phyloP scores from a whole-genome alignment of 2,113 vertebrate genomes.

The Cyanistes caeruleus region DNA sequence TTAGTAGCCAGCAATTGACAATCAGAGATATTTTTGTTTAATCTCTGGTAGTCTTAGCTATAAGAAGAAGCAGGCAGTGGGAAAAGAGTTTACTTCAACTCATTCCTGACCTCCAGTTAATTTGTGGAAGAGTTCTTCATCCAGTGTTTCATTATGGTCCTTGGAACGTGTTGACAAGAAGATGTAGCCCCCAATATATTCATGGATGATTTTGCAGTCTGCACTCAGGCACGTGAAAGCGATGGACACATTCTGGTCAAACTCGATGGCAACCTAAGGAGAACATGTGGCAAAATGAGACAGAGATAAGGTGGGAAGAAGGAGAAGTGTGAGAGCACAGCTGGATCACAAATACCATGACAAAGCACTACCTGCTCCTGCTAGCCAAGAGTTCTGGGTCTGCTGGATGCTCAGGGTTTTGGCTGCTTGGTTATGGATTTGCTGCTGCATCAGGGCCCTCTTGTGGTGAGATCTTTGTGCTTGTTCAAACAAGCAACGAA shows the following conservation, averaged over 20 bases:
- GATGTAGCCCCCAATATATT: constrained; percentile 97
- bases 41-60: neutral
- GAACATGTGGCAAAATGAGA: neutral
- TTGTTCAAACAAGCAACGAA: neutral
- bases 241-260: constrained; percentile 89
- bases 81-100: constrained; percentile 3
- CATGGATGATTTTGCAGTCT: constrained; percentile 94
- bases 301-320: neutral
- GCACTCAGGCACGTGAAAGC: constrained; percentile 91
- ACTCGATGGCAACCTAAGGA: constrained; percentile 91
- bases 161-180: constrained; percentile 97
- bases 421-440: neutral
- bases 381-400: neutral
- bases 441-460: constrained; percentile 48
- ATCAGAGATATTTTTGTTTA: neutral
- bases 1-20: neutral
- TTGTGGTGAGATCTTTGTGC: constrained; percentile 32
- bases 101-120: constrained; percentile 94
- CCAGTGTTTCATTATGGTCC: constrained; percentile 94
- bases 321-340: neutral
- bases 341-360: neutral
- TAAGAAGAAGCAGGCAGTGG: neutral
- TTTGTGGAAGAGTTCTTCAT: constrained; percentile 97
- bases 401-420: neutral
- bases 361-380: neutral